Conservation (phyloP, 2,888 invertebrate species). For the Griposia aprilina region DNA sequence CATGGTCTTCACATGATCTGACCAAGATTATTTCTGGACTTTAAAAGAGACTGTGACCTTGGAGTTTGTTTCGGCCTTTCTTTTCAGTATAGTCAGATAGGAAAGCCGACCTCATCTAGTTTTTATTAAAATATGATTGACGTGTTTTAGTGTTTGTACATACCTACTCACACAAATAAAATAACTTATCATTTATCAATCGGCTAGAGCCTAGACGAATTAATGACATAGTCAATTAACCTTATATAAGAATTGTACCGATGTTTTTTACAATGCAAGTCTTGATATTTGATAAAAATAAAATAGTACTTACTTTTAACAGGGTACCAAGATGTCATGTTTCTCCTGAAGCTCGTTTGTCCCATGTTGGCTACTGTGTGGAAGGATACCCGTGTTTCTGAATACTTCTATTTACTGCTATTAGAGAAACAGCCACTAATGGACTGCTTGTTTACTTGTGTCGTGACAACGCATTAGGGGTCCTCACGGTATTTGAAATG, state of each 20-base stretch:
- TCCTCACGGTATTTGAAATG: conserved; percentile 31
- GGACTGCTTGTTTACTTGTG: conserved; percentile 62
- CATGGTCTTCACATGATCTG: no score
- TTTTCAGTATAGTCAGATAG: no score
- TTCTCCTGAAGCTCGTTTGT: conserved; percentile 67
- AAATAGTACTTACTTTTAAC: conserved; percentile 75
- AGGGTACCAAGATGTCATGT: conserved; percentile 76
- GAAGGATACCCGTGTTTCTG: conserved; percentile 10
- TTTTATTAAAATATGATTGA: no score
- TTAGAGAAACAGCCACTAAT: conserved; percentile 59
- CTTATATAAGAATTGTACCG: not conserved
- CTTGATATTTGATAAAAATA: not conserved
- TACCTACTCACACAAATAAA: no score
- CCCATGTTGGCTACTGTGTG: conserved; percentile 65
- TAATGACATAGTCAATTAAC: no score
- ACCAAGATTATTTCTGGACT: no score
- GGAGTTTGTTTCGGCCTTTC: no score
- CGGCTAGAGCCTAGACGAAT: not conserved
- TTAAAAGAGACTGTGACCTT: no score
- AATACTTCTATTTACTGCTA: conserved; percentile 35
- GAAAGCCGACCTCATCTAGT: no score
- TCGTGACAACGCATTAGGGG: conserved; percentile 66
- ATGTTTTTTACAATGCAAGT: not conserved
- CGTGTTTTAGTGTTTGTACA: no score
- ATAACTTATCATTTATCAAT: not conserved